A percentile compares a stretch with the other conserved stretches of the same genome.
These are phyloP conservation scores for Nomada flava DNA, from an alignment of 2,888 invertebrate genomes.

Conservation along the genomic window DNA sequence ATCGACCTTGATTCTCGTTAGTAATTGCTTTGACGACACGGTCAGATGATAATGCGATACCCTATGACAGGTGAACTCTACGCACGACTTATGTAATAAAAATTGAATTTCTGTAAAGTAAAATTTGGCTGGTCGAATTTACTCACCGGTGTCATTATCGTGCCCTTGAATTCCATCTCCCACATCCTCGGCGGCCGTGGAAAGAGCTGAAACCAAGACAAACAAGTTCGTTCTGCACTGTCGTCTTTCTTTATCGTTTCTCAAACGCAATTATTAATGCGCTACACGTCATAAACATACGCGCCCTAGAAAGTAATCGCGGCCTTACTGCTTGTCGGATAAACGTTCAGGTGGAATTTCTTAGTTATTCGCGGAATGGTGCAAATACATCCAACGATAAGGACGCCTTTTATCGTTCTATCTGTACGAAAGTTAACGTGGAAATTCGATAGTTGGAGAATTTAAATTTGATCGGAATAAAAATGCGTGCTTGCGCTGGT, in stretches of 20 bases:
- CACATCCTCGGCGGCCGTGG: slow-evolving; percentile 79
- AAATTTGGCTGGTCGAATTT: slow-evolving; percentile 31
- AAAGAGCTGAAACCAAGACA: slow-evolving; percentile 76
- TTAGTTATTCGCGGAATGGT: slow-evolving; percentile 19
- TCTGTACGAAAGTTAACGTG: neutral
- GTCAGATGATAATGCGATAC: slow-evolving; percentile 2
- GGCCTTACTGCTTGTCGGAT: slow-evolving; percentile 61
- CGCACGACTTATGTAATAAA: slow-evolving; percentile 11
- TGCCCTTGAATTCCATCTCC: slow-evolving; percentile 75
- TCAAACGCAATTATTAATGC: slow-evolving; percentile 61
- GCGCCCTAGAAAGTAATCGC: slow-evolving; percentile 64
- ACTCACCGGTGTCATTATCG: slow-evolving; percentile 81
- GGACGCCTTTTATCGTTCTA: neutral
- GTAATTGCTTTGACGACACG: slow-evolving; percentile 1
- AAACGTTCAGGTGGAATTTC: slow-evolving; percentile 48
- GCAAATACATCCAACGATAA: neutral
- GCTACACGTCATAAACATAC: slow-evolving; percentile 59
- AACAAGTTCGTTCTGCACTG: slow-evolving; percentile 29
- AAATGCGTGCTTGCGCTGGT: neutral
- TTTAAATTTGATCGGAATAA: neutral
- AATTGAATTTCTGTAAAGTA: slow-evolving; percentile 1
- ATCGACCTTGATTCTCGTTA: slow-evolving; percentile 19
- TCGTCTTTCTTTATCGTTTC: slow-evolving; percentile 33
- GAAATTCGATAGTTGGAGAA: neutral
- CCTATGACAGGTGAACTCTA: neutral